A percentile compares a stretch with the other conserved stretches of the same genome.
Conservation (phyloP, 2,113 vertebrate genomes). For the Anser cygnoides region DNA sequence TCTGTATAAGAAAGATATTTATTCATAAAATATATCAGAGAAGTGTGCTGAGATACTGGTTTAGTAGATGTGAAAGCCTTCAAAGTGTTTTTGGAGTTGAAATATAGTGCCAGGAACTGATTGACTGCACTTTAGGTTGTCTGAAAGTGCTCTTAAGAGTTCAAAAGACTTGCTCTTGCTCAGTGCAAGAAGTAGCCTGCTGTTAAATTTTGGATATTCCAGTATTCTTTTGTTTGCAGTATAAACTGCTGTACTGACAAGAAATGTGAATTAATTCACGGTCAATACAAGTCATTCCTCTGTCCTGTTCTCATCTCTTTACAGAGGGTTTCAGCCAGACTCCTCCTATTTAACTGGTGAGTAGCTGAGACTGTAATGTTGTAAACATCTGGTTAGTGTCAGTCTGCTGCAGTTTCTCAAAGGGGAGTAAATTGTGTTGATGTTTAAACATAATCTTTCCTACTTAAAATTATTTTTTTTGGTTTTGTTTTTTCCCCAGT, state of each 20-base stretch:
- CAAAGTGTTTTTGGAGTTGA: background rate
- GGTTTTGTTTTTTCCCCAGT: background rate
- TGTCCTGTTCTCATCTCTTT: background rate
- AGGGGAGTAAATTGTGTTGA: background rate
- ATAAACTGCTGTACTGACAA: background rate
- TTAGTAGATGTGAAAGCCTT: background rate
- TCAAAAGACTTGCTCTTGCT: background rate
- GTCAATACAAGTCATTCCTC: background rate
- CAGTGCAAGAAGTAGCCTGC: background rate
- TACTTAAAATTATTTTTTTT: background rate
- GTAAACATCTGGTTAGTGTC: background rate
- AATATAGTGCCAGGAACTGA: background rate
- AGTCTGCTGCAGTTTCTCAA: background rate
- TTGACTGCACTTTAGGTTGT: background rate
- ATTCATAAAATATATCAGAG: background rate
- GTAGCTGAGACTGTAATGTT: background rate
- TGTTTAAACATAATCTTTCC: background rate
- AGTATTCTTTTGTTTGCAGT: background rate
- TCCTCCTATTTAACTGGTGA: background rate
- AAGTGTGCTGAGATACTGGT: background rate
- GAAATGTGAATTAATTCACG: background rate
- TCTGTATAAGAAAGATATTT: background rate
- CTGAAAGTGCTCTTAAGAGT: background rate
- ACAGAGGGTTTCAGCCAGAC: background rate
- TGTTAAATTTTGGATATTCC: background rate